Conservation (phyloP, 2,888 invertebrate genomes). For the Caenorhabditis macrosperma region DNA sequence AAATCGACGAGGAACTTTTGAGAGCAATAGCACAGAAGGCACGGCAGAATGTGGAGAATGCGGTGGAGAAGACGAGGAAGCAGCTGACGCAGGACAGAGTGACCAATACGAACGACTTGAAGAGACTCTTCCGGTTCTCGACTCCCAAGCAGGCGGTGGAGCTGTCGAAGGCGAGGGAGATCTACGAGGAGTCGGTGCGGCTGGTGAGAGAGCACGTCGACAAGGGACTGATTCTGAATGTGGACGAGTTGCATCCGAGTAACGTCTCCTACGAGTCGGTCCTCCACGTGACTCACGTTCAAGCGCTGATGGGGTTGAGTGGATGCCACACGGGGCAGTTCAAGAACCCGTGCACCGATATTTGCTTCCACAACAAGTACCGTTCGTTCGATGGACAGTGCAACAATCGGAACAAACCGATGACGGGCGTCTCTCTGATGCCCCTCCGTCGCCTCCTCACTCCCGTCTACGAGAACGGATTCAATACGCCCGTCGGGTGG, state of each 20-base stretch:
- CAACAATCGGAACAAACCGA: conserved; percentile 92
- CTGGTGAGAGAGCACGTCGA: conserved; percentile 89
- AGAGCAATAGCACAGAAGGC: conserved; percentile 50
- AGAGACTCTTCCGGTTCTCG: conserved; percentile 64
- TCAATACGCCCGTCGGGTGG: conserved; percentile 97
- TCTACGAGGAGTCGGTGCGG: conserved; percentile 93
- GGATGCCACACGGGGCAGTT: conserved; percentile 82
- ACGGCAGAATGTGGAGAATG: conserved; percentile 56
- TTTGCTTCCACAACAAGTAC: conserved; percentile 95
- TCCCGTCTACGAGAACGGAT: conserved; percentile 93
- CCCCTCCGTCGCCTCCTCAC: conserved; percentile 85
- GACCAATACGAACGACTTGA: conserved; percentile 63
- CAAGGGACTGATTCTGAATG: conserved; percentile 81
- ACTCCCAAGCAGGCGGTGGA: conserved; percentile 85
- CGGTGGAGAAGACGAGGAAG: conserved; percentile 64
- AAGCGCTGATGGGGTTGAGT: conserved; percentile 91
- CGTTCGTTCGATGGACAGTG: conserved; percentile 94
- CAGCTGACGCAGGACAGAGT: conserved; percentile 60
- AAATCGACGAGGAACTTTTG: conserved; percentile 48
- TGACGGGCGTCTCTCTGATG: conserved; percentile 86
- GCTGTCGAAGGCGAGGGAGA: conserved; percentile 93
- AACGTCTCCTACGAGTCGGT: conserved; percentile 89
- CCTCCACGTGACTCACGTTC: conserved; percentile 88
- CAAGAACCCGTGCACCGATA: conserved; percentile 83
- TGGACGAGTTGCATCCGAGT: conserved; percentile 80